phyloP scores from a whole-genome alignment of 2,113 vertebrate genomes.

The Dermatemys mawii region DNA sequence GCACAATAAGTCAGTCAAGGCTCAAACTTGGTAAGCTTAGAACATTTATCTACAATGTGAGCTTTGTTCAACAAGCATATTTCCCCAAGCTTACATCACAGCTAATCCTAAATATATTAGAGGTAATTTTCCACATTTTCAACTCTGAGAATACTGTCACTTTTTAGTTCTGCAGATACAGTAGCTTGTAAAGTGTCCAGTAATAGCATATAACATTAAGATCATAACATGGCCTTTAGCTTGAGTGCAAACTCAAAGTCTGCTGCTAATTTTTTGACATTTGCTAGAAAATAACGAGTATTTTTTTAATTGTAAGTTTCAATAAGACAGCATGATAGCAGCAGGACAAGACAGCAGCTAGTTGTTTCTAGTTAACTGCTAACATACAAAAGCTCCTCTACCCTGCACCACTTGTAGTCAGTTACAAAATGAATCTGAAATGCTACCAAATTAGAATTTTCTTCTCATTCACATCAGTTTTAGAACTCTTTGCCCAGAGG shows the following conservation, averaged over 20 bases:
- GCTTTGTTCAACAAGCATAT: not conserved
- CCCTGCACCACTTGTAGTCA: fast-evolving
- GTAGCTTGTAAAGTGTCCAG: not conserved
- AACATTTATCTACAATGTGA: not conserved
- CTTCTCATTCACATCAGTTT: not conserved
- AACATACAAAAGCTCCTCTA: fast-evolving
- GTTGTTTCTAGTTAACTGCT: not conserved
- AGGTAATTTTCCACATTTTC: not conserved
- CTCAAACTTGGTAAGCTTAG: not conserved
- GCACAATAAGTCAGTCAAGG: not conserved
- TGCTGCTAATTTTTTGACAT: not conserved
- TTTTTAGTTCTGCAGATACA: not conserved
- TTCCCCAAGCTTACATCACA: not conserved
- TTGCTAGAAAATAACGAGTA: fast-evolving
- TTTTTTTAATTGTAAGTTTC: not conserved
- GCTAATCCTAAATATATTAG: not conserved
- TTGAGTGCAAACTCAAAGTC: not conserved
- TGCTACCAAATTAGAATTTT: not conserved
- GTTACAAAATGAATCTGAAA: not conserved
- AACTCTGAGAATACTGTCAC: fast-evolving
- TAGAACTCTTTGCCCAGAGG: not conserved
- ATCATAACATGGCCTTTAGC: not conserved
- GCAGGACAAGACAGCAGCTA: fast-evolving
- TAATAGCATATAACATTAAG: not conserved
- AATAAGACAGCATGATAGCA: fast-evolving